Conservation (phyloP, 2,888 invertebrate species). For the Nomada fabriciana region DNA sequence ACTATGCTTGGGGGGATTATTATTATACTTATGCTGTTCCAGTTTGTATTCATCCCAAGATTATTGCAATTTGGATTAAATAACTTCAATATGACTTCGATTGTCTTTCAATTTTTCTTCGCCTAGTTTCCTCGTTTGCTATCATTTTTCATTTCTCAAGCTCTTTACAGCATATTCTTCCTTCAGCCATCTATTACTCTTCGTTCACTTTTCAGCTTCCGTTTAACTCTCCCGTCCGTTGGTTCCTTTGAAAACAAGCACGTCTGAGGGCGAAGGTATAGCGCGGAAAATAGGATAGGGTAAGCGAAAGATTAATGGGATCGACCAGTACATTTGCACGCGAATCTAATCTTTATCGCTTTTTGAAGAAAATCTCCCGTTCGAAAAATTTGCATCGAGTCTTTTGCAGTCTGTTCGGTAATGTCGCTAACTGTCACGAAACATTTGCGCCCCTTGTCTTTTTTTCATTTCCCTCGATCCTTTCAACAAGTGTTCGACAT, state of each 20-base stretch:
- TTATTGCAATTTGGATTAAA: conserved; percentile 6
- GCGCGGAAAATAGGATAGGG: conserved; percentile 46
- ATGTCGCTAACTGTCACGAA: not conserved
- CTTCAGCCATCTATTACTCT: conserved; percentile 61
- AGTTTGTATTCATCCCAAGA: not conserved
- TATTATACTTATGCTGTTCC: not conserved
- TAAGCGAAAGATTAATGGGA: conserved; percentile 63
- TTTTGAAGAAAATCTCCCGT: conserved; percentile 8
- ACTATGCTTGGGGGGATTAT: too few relatives aligned
- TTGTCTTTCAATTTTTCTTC: conserved; percentile 39
- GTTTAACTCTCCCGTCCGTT: conserved; percentile 58
- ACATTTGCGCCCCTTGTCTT: not conserved
- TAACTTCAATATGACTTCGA: conserved; percentile 16
- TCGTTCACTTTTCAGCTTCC: conserved; percentile 63
- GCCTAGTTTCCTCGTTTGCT: conserved; percentile 33
- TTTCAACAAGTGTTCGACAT: conserved; percentile 25
- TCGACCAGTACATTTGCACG: conserved; percentile 43
- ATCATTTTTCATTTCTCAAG: conserved; percentile 63
- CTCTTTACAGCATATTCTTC: conserved; percentile 65
- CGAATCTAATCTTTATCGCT: conserved; percentile 51
- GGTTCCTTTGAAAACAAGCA: conserved; percentile 63
- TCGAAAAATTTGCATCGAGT: conserved; percentile 14
- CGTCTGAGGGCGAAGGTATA: conserved; percentile 43
- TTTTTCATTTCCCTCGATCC: not conserved
- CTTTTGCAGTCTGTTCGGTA: not conserved